Base-by-base conservation (phyloP, 2,113 vertebrate genomes). In the Scomber scombrus region DNA sequence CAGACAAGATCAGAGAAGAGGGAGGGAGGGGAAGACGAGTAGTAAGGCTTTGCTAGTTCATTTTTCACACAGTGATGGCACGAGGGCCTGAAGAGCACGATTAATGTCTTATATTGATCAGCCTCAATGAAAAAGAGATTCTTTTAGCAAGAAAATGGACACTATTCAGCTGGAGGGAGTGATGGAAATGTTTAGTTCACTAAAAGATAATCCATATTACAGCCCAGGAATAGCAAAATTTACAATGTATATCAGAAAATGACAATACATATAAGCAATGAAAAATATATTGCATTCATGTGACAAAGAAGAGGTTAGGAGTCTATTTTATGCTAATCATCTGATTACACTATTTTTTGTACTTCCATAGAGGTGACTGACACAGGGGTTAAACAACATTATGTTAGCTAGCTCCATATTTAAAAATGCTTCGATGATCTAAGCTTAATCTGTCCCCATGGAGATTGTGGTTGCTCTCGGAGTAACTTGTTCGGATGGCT, bases 401-500 rank as follows among this genome's bases (percentile, higher is more conserved):
- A 94, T 94, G 92, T 95, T 91, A 94, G 84, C 81, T 83, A 85
- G 93, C 81, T 90, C 91, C 90, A 91, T 88, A 94, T 88, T 92
- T 85, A 93, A 85, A 95, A 94, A 93, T 89, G 93, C 91, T 89
- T 85, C 90, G 87, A 95, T 94, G 94, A 95, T 90, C 89, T 93
- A 88, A 72, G 90, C 62, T 91, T 93, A 95, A 95, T 96, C 89
- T 93, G 93, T 96, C 94, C 89, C 93, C 15, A 10, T 76, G 90
- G 82, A 88, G 76, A 70, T 13, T 14, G 90, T 65, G 77, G 91
- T 75, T 79, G 93, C 92, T 96, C 94, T 96, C 95, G 94, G 92
- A 95, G 93, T 95, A 93, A 95, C 95, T 94, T 94, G 95, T 96
- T 93, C 95, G 90, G 94, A 95, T 84, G 94, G 91, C 90, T 95